Evolutionary conservation across 2,113 vertebrate genomes (phyloP), one percentile per base, ranked within the genome.

Genomic region (Rhinogobius similis): DNA sequence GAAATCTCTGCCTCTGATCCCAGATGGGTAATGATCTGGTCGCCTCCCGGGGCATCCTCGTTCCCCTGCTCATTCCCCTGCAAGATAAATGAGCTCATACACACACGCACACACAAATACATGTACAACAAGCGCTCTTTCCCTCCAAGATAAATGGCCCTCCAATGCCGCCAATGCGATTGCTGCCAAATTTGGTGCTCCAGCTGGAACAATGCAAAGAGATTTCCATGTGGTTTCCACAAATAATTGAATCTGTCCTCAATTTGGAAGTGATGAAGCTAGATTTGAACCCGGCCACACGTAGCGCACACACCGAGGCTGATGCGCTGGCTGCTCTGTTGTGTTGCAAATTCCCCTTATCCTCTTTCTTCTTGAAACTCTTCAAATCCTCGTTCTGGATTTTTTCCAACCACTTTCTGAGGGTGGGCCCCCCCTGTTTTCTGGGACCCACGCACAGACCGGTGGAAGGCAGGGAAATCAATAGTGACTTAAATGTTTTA

Each of bases 21-120:
- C 87, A 89, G 88, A 92, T 89, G 92, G 92, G 87, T 92, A 91
- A 92, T 90, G 89, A 89, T 92, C 90, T 93, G 92, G 83, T 92
- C 86, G 84, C 87, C 92, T 90, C 90, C 87, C 65, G 76, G 86
- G 86, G 83, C 76, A 44, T 89, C 86, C 82, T 84, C 76, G 82
- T 84, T 89, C 87, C 75, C 86, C 70, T 69, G 78, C 86, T 91
- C 86, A 81, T 94, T 93, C 92, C 88, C 86, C 89, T 78, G 84
- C 86, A 91, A 91, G 92, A 93, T 90, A 92, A 92, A 94, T 93
- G 91, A 89, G 88, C 85, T 81, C 71, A 24, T 68, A 27, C 44
- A 59, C 74, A 66, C 67, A 23, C 67, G n/a, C 39, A 44, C 62
- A 66, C 39, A 75, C 36, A 68, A 24, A 76, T 26, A 72, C 65